These are phyloP conservation scores for Amphipoea oculea DNA, from an alignment of 2,888 invertebrate genomes.

Conservation along the genomic window DNA sequence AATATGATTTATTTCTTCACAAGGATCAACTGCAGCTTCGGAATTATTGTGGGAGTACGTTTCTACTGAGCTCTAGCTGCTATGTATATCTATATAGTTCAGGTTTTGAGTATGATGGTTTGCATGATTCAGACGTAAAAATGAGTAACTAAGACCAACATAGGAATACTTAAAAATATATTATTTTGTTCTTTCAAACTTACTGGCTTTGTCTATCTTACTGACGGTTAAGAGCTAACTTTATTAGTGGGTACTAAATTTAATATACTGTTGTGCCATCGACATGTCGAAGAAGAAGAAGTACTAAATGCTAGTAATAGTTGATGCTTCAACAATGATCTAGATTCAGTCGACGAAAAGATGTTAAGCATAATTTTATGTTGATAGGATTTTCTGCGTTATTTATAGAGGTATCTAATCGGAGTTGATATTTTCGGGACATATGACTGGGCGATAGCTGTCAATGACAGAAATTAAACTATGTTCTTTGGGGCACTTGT, in stretches of 20 bases:
- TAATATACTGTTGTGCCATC: background rate
- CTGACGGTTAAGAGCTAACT: background rate
- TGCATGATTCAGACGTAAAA: background rate
- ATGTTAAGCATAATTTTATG: background rate
- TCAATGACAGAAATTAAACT: background rate
- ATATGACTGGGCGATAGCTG: no score
- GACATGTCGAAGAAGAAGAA: background rate
- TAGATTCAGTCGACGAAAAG: background rate
- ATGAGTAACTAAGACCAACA: background rate
- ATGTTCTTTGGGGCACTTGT: background rate
- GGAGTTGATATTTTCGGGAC: background rate
- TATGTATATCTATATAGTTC: background rate
- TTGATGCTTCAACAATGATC: background rate
- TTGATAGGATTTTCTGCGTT: background rate
- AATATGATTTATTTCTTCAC: background rate
- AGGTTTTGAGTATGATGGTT: no score
- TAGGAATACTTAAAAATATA: background rate
- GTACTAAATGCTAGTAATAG: background rate
- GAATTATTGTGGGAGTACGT: background rate
- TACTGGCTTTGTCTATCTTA: background rate
- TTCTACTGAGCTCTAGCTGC: background rate
- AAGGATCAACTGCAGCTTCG: background rate
- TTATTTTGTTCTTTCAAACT: background rate
- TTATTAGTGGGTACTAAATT: background rate
- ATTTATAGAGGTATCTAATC: background rate